Evolutionary conservation across 2,888 invertebrate species (phyloP).

Genomic region (Halictus quadricinctus): DNA sequence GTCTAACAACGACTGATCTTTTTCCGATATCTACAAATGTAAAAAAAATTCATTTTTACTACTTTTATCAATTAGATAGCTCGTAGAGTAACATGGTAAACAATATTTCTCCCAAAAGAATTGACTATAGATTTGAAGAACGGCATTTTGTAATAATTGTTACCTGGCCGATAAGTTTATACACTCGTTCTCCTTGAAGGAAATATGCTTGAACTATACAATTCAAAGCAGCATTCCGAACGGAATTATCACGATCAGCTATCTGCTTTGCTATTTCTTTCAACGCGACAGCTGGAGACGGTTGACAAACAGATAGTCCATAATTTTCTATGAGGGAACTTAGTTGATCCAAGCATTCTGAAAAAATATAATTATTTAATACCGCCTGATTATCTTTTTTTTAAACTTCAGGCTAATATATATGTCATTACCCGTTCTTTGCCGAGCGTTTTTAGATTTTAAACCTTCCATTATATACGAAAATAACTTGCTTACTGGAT

Average conservation of each 20-base stretch:
- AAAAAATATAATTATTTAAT: slow-evolving; percentile 28
- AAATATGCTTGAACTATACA: slow-evolving; percentile 95
- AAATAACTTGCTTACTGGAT: slow-evolving; percentile 94
- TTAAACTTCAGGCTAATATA: background rate
- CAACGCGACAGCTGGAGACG: slow-evolving; percentile 90
- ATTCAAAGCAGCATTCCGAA: slow-evolving; percentile 97
- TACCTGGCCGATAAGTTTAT: slow-evolving; percentile 95
- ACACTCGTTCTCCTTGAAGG: slow-evolving; percentile 94
- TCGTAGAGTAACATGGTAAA: background rate
- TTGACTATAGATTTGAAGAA: background rate
- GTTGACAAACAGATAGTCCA: slow-evolving; percentile 92
- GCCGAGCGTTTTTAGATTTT: slow-evolving; percentile 98
- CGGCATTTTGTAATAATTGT: background rate
- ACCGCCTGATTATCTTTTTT: background rate
- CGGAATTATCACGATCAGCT: slow-evolving; percentile 97
- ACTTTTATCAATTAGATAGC: no score
- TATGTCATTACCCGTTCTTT: slow-evolving; percentile 88
- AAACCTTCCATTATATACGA: slow-evolving; percentile 96
- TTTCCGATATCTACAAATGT: slow-evolving; percentile 90
- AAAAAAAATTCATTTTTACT: background rate
- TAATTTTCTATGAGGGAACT: slow-evolving; percentile 93
- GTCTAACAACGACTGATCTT: slow-evolving; percentile 96
- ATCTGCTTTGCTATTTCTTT: slow-evolving; percentile 97
- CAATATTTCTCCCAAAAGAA: background rate
- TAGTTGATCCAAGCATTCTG: slow-evolving; percentile 96